Conservation (phyloP, 1,140 invertebrate species). For the Penaeus chinensis region DNA sequence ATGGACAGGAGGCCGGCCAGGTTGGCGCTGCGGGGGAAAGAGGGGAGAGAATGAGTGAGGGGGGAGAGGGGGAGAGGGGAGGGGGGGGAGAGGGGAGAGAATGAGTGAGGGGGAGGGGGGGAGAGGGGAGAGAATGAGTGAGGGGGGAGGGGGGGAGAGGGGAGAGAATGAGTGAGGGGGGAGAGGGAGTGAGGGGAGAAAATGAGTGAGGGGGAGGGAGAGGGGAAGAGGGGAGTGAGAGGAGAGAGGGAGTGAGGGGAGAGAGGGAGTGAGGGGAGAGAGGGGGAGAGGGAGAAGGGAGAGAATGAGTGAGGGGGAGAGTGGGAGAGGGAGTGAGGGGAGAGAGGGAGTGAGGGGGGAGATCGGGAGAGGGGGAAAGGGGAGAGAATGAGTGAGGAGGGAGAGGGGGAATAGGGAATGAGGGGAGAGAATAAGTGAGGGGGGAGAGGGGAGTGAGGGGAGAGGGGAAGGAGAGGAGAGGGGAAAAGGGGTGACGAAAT, state of each 20-base stretch:
- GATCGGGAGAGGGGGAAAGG: too few species aligned
- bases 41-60: not conserved
- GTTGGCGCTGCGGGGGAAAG: slow-evolving; percentile 30
- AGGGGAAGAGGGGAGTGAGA: not conserved
- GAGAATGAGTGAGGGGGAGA: too few species aligned
- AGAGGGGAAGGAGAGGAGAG: not conserved
- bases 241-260: too few species aligned
- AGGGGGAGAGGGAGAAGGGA: too few species aligned
- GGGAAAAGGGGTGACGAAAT: not conserved
- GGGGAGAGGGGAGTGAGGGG: not conserved
- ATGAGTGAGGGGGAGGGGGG: too few species aligned
- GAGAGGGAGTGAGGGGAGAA: not conserved
- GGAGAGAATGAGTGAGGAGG: slow-evolving; percentile 8
- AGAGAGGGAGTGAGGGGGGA: too few species aligned
- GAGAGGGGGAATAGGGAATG: not conserved
- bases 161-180: slow-evolving; percentile 3
- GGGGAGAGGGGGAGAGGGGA: not conserved
- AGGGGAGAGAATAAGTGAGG: slow-evolving; percentile 17
- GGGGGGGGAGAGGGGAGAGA: not conserved
- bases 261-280: too few species aligned
- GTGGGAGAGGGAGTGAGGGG: too few species aligned
- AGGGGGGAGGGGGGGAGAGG: too few species aligned
- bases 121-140: too few species aligned
- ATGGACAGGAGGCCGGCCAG: slow-evolving; percentile 18
- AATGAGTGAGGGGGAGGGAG: slow-evolving; percentile 23